These are phyloP conservation scores for Rhombomys opimus DNA, from an alignment of 2,113 vertebrate species.

Conservation along the genomic window DNA sequence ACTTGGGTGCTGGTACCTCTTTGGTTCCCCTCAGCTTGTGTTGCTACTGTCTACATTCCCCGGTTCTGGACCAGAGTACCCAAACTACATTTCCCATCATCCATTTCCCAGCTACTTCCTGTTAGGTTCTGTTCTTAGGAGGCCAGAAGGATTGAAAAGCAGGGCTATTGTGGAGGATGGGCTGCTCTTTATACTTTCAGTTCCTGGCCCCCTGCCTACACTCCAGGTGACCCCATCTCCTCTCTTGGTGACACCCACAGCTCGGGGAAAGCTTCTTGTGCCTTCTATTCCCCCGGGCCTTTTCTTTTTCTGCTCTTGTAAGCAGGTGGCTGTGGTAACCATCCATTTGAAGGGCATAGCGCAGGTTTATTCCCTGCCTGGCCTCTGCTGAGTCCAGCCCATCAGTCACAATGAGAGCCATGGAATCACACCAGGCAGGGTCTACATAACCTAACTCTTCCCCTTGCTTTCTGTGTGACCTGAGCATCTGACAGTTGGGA, in stretches of 20 bases:
- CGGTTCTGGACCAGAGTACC: not conserved
- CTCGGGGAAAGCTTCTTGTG: not conserved
- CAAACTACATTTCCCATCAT: not conserved
- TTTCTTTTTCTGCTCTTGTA: not conserved
- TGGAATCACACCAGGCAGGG: not conserved
- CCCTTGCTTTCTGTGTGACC: not conserved
- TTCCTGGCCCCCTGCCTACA: not conserved
- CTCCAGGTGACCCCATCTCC: not conserved
- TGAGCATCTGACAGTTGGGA: not conserved
- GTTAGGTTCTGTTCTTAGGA: not conserved
- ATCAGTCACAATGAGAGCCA: not conserved
- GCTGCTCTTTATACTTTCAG: not conserved
- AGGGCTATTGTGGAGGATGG: not conserved
- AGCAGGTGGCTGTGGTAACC: not conserved
- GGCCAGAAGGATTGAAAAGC: fast-evolving
- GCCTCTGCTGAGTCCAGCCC: not conserved
- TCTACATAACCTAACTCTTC: fast-evolving
- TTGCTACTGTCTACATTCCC: fast-evolving
- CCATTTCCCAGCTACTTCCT: not conserved
- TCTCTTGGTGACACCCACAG: not conserved
- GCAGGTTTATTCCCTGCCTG: not conserved
- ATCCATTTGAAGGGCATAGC: not conserved
- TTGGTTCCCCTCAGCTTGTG: not conserved
- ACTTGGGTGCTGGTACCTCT: fast-evolving
- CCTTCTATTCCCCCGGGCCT: not conserved